These are phyloP conservation scores for Mongoloraphidia duomilia DNA, from an alignment of 2,888 invertebrate species.

Conservation along the genomic window DNA sequence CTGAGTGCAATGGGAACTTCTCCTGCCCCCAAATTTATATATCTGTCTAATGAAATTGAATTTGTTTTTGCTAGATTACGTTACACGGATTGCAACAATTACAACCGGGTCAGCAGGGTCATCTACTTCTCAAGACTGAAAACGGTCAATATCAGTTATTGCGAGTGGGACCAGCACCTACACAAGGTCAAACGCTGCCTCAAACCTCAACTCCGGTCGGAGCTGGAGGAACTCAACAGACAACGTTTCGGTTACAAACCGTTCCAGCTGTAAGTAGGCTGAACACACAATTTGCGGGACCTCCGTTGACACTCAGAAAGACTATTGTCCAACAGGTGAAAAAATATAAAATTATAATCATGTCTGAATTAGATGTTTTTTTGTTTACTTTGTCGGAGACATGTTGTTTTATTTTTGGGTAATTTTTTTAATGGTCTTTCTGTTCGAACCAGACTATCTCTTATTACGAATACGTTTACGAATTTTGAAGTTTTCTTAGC, in stretches of 20 bases:
- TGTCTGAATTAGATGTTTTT: background rate
- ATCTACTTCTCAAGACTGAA: slow-evolving; percentile 89
- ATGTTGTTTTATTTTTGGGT: background rate
- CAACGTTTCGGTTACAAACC: slow-evolving; percentile 71
- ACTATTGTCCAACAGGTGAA: slow-evolving; percentile 34
- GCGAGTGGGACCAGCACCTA: slow-evolving; percentile 70
- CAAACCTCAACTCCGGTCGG: slow-evolving; percentile 42
- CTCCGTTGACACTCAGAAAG: slow-evolving; percentile 46
- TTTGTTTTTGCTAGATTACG: slow-evolving; percentile 54
- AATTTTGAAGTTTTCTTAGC: too few species aligned
- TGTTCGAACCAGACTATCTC: background rate
- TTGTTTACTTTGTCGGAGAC: background rate
- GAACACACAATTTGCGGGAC: slow-evolving; percentile 40
- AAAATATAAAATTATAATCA: slow-evolving; percentile 9
- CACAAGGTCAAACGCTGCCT: slow-evolving; percentile 33
- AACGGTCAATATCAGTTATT: slow-evolving; percentile 91
- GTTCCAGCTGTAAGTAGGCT: slow-evolving; percentile 74
- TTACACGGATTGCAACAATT: slow-evolving; percentile 75
- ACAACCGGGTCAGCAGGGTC: slow-evolving; percentile 76
- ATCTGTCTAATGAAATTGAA: too few species aligned
- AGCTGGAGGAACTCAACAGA: slow-evolving; percentile 36
- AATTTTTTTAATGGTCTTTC: background rate
- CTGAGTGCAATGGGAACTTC: too few species aligned
- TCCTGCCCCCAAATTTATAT: too few species aligned
- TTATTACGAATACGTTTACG: too few species aligned